Conservation (phyloP, 2,797 vertebrate species). For the Pipistrellus kuhlii region DNA sequence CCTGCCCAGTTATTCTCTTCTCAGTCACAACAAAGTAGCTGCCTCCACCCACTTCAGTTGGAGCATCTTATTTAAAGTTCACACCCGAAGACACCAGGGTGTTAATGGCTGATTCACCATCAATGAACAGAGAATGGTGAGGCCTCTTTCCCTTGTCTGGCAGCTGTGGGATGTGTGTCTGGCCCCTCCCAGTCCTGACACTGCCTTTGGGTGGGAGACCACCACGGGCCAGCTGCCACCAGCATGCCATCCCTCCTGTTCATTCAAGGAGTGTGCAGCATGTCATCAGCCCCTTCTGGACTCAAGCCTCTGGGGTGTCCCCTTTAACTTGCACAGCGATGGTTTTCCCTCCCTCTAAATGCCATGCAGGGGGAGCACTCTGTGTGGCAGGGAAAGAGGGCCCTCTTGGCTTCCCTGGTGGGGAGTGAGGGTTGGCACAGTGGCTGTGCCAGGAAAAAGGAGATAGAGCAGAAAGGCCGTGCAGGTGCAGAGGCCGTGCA, state of each 20-base stretch:
- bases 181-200: not conserved
- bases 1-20: slow-evolving; percentile 42
- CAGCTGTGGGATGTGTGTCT: not conserved
- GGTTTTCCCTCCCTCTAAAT: not conserved
- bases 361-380: not conserved
- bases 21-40: slow-evolving; percentile 4
- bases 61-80: slow-evolving; percentile 77
- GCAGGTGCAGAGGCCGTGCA: too few species aligned
- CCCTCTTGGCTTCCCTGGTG: not conserved
- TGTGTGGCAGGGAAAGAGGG: not conserved
- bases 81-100: not conserved
- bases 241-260: not conserved
- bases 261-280: not conserved
- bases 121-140: not conserved
- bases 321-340: not conserved
- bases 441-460: not conserved
- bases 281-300: not conserved
- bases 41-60: not conserved
- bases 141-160: not conserved
- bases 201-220: not conserved
- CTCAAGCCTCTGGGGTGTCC: rapidly evolving
- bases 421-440: too few species aligned
- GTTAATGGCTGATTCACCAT: slow-evolving; percentile 42
- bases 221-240: not conserved
- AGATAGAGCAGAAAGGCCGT: too few species aligned